A percentile compares a stretch with the other conserved stretches of the same genome.
Conservation (phyloP, 1,140 invertebrate species). For the Hylaeus volcanicus region DNA sequence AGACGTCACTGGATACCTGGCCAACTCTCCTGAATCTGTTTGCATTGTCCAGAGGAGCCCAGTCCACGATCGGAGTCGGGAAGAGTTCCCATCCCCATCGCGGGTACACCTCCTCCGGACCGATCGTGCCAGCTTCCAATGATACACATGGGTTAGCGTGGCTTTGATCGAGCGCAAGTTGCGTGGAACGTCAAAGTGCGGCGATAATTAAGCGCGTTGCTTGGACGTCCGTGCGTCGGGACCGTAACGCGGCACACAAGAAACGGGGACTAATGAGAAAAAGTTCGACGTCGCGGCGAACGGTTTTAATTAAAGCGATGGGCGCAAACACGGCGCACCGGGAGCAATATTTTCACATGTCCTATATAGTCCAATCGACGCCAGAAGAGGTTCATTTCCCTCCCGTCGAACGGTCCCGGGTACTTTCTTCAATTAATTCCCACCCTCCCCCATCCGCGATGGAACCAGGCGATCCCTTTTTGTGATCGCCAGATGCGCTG, state of each 20-base stretch:
- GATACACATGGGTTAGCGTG: not conserved
- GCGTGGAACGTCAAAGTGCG: not conserved
- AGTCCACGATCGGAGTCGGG: too few relatives aligned
- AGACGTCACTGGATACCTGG: too few relatives aligned
- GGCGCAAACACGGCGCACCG: not conserved
- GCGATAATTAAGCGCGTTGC: conserved; percentile 21
- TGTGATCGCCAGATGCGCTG: not conserved
- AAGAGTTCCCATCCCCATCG: too few relatives aligned
- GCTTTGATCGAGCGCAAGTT: not conserved
- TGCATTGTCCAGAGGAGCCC: too few relatives aligned
- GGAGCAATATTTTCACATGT: conserved; percentile 7
- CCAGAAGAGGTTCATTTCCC: not conserved
- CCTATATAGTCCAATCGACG: not conserved
- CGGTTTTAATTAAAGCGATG: conserved; percentile 43
- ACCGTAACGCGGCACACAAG: conserved; percentile 1
- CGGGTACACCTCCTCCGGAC: too few relatives aligned
- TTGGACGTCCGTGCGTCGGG: not conserved
- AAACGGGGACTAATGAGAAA: conserved; percentile 33
- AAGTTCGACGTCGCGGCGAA: conserved; percentile 19
- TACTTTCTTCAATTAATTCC: conserved; percentile 14
- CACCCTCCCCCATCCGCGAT: not conserved
- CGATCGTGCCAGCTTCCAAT: too few relatives aligned
- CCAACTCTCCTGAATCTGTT: too few relatives aligned
- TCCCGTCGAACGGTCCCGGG: not conserved
- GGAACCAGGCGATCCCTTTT: not conserved